These are phyloP conservation scores for Halyomorpha halys DNA, from an alignment of 1,140 invertebrate genomes.

Conservation along the genomic window DNA sequence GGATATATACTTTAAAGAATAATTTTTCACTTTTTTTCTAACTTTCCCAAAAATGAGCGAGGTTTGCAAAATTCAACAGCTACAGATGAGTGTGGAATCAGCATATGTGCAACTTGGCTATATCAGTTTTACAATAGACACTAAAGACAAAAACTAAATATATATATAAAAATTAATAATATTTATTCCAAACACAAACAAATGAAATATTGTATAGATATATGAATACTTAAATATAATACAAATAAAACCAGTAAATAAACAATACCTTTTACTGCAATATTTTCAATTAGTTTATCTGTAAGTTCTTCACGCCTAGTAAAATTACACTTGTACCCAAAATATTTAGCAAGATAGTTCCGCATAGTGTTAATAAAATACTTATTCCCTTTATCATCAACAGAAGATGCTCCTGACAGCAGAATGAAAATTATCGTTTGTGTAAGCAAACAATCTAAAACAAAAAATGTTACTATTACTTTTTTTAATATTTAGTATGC, in stretches of 20 bases:
- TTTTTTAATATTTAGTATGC: not conserved
- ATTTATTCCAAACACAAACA: too few relatives aligned
- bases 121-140: too few relatives aligned
- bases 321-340: not conserved
- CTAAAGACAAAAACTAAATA: too few relatives aligned
- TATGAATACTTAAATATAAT: not conserved
- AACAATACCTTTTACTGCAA: not conserved
- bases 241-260: not conserved
- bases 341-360: not conserved
- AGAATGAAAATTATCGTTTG: conserved; percentile 5
- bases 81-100: too few relatives aligned
- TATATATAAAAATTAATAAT: too few relatives aligned
- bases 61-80: too few relatives aligned
- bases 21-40: too few relatives aligned
- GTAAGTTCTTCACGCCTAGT: not conserved
- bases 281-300: not conserved
- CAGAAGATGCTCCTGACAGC: not conserved
- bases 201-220: too few relatives aligned
- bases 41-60: too few relatives aligned
- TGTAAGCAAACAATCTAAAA: conserved; percentile 2
- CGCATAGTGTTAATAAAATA: not conserved
- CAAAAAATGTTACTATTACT: not conserved
- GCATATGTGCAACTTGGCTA: too few relatives aligned
- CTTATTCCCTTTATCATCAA: not conserved
- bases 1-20: too few relatives aligned